Percentiles rank a stretch among this genome's conserved stretches.
Conservation (phyloP, 1,140 invertebrate genomes). For the Zophobas morio region DNA sequence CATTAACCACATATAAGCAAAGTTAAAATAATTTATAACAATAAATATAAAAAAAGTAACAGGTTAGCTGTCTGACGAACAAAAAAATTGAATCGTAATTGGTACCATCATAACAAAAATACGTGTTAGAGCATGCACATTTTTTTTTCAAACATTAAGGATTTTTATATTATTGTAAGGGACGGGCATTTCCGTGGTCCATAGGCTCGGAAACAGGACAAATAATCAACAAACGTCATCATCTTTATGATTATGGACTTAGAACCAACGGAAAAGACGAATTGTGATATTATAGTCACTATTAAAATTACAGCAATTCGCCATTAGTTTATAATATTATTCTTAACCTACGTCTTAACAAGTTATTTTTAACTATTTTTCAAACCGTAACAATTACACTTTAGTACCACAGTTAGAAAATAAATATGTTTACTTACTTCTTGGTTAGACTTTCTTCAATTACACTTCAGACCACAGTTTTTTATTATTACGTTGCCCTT, state of each 20-base stretch:
- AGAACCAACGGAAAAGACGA: slow-evolving; percentile 63
- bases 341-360: slow-evolving; percentile 41
- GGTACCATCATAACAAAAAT: slow-evolving; percentile 43
- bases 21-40: slow-evolving; percentile 55
- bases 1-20: slow-evolving; percentile 62
- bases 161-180: slow-evolving; percentile 50
- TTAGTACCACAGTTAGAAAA: slow-evolving; percentile 46
- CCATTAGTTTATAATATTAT: slow-evolving; percentile 27
- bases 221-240: slow-evolving; percentile 55
- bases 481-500: not conserved
- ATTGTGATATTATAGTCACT: slow-evolving; percentile 44
- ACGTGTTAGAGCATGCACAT: slow-evolving; percentile 39
- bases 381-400: slow-evolving; percentile 51
- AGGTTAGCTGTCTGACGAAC: slow-evolving; percentile 26
- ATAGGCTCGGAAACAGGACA: slow-evolving; percentile 63
- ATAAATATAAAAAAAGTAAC: slow-evolving; percentile 53
- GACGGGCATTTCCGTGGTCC: slow-evolving; percentile 64
- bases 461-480: slow-evolving; percentile 16
- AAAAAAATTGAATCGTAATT: slow-evolving; percentile 12
- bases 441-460: not conserved
- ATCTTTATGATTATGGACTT: slow-evolving; percentile 57
- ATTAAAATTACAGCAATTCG: slow-evolving; percentile 27
- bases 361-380: slow-evolving; percentile 44
- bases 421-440: slow-evolving; percentile 17
- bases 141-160: slow-evolving; percentile 44